Evolutionary conservation across 1,140 invertebrate species (phyloP), one percentile per base, ranked within the genome.

Genomic region (Drosophila auraria): DNA sequence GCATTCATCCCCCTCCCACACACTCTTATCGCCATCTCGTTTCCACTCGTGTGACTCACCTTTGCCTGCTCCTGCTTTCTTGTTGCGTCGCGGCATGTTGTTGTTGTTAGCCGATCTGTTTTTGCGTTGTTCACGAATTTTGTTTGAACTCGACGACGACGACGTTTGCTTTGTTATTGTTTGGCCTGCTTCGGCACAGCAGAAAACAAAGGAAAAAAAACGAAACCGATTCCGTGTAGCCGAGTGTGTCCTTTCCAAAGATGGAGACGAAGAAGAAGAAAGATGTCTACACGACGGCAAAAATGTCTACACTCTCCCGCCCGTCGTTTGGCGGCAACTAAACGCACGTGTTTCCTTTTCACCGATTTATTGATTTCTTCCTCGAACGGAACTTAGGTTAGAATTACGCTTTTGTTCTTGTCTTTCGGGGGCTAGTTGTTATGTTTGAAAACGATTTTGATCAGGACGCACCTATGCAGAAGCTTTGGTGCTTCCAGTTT

Each of bases 401-500:
- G 56, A 53, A 62, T 47, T 45, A 15, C 20, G n/a, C 42, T 38
- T 53, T 74, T 23, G 8, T 44, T 53, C 33, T 58, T 30, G 33
- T 33, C 20, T 20, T 12, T 40, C 44, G 17, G 36, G 44, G 49
- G 3, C 42, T 78, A 36, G n/a, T 6, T 76, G 64, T 50, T 42
- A 36, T 12, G 42, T 30, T 20, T 40, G 12, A 56, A 57, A 44
- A 68, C 20, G 58, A 69, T 75, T 23, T 80, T 80, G 83, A 92
- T 92, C 91, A 92, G 70, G 91, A 92, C 45, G 91, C 82, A 82
- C 84, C 84, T 91, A 92, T 92, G 68, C 75, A 82, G 86, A 86
- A 92, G 66, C 89, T 91, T 91, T 92, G 86, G 81, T 92, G 89
- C 78, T 92, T 92, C 91, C 91, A 92, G 82, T 87, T 87, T 86